phyloP scores from a whole-genome alignment of 2,888 invertebrate species.

The Dryobotodes eremita region DNA sequence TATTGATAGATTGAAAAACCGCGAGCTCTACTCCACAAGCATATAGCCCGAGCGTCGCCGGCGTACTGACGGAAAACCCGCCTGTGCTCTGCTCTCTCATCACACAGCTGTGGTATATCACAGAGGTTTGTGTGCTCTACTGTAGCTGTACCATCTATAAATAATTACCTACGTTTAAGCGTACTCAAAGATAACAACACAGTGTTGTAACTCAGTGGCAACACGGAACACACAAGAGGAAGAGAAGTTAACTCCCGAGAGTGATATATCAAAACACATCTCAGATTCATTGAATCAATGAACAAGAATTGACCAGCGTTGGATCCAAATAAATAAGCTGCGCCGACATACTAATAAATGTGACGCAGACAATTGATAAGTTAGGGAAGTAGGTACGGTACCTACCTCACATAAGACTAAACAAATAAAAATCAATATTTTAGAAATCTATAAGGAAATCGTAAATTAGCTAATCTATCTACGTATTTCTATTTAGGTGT shows the following conservation, averaged over 20 bases:
- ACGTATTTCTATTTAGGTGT: not conserved
- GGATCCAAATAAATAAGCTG: constrained; percentile 8
- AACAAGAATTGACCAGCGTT: constrained; percentile 6
- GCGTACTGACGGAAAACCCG: constrained; percentile 66
- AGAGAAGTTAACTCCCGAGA: not conserved
- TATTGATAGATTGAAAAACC: constrained; percentile 53
- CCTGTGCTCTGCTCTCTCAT: constrained; percentile 18
- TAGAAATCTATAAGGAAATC: not conserved
- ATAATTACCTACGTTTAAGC: constrained; percentile 24
- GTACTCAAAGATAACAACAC: constrained; percentile 12
- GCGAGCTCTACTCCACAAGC: constrained; percentile 53
- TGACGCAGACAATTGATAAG: constrained; percentile 1
- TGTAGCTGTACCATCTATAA: constrained; percentile 45
- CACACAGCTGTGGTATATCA: constrained; percentile 50
- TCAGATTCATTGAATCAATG: constrained; percentile 34
- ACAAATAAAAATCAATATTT: not conserved
- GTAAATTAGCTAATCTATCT: not conserved
- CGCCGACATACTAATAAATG: not conserved
- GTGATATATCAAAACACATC: constrained; percentile 9
- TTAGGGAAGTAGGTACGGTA: constrained; percentile 1
- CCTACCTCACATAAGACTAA: not conserved
- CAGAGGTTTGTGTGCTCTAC: constrained; percentile 40
- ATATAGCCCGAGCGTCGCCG: constrained; percentile 72
- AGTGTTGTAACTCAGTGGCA: constrained; percentile 19
- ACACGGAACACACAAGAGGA: constrained; percentile 7